Conservation (phyloP, 2,797 vertebrate genomes). For the Oreochromis mossambicus region DNA sequence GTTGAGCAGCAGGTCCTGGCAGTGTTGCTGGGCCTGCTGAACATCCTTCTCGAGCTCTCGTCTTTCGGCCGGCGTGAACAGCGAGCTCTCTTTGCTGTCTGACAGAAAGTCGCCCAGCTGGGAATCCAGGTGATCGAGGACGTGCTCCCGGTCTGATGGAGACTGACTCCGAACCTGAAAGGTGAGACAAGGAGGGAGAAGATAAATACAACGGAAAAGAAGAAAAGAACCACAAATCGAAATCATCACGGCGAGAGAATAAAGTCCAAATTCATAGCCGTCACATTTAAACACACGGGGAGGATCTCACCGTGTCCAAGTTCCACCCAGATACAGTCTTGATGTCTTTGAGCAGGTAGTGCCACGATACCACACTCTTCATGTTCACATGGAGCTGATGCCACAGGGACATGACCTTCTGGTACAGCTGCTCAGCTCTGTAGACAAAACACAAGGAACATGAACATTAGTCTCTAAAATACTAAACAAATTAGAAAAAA, state of each 20-base stretch:
- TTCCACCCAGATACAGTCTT: slow-evolving; percentile 85
- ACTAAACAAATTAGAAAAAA: background rate
- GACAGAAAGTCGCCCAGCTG: slow-evolving; percentile 89
- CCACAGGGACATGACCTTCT: slow-evolving; percentile 98
- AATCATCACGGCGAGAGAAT: background rate
- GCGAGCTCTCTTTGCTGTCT: slow-evolving; percentile 87
- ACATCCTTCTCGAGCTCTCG: slow-evolving; percentile 86
- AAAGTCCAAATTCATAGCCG: rapidly evolving
- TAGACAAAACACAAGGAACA: background rate
- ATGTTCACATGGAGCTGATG: slow-evolving; percentile 97
- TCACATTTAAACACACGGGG: background rate
- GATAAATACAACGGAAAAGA: background rate
- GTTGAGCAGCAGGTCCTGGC: slow-evolving; percentile 83
- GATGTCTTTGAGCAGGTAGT: slow-evolving; percentile 91
- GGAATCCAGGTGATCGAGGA: slow-evolving; percentile 82
- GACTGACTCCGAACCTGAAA: slow-evolving; percentile 82
- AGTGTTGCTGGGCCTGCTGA: slow-evolving; percentile 82
- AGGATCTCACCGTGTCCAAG: slow-evolving; percentile 76
- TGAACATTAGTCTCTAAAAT: background rate
- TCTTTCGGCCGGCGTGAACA: slow-evolving; percentile 84
- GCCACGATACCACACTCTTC: slow-evolving; percentile 95
- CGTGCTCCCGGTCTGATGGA: slow-evolving; percentile 83
- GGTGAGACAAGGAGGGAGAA: background rate
- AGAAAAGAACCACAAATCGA: background rate
- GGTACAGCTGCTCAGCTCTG: slow-evolving; percentile 93